Evolutionary conservation across 92 coral and sea anemone species (phyloP).

Genomic region (Nematostella vectensis): DNA sequence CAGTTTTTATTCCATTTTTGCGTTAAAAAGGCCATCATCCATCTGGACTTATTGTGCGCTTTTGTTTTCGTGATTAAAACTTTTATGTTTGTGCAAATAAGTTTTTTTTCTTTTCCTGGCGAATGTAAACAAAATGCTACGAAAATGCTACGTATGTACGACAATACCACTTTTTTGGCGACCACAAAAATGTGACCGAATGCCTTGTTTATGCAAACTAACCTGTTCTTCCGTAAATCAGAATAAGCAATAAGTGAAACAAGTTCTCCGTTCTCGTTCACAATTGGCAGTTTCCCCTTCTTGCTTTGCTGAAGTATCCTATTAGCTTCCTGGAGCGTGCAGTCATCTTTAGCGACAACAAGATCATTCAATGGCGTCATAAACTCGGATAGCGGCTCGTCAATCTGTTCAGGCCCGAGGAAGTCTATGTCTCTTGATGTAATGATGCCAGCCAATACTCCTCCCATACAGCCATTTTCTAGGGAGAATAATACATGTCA

Average conservation of each 20-base stretch:
- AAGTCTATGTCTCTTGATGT: slow-evolving; percentile 97
- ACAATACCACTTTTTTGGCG: too few species aligned
- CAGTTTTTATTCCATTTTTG: too few species aligned
- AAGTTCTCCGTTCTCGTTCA: slow-evolving; percentile 75
- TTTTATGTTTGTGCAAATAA: too few species aligned
- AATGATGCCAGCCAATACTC: slow-evolving; percentile 82
- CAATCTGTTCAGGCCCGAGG: slow-evolving; percentile 35
- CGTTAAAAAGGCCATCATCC: too few species aligned
- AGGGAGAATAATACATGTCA: too few species aligned
- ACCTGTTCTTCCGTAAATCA: slow-evolving; percentile 85
- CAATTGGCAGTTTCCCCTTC: slow-evolving; percentile 92
- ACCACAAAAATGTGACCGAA: too few species aligned
- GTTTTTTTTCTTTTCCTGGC: too few species aligned
- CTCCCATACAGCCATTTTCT: slow-evolving; percentile 90
- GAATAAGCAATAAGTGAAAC: slow-evolving; percentile 87
- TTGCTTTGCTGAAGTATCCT: slow-evolving; percentile 83
- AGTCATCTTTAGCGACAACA: slow-evolving; percentile 78
- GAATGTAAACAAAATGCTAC: too few species aligned
- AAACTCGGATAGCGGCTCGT: slow-evolving; percentile 59
- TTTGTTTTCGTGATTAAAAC: too few species aligned
- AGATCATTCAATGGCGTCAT: slow-evolving; percentile 84
- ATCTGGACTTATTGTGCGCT: too few species aligned
- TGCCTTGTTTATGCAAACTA: too few species aligned
- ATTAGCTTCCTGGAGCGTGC: slow-evolving; percentile 81
- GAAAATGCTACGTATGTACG: too few species aligned